Percentiles rank a stretch among this genome's conserved stretches.
Evolutionary conservation across 2,113 vertebrate genomes (phyloP).

Genomic region (Gallinago jamesoni): DNA sequence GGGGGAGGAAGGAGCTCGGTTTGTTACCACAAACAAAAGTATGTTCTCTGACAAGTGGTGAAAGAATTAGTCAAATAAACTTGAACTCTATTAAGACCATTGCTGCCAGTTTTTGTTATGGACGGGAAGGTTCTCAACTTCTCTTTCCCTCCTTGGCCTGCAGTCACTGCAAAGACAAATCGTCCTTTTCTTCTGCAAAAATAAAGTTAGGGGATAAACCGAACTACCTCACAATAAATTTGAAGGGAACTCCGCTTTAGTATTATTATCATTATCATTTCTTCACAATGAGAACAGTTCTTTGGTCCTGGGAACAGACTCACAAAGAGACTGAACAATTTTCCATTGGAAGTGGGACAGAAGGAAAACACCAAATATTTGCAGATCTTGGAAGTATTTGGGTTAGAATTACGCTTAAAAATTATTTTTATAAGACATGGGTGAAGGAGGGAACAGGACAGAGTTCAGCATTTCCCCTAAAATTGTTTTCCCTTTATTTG

Average conservation of each 20-base stretch:
- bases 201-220: conserved; percentile 61
- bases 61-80: conserved; percentile 85
- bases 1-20: conserved; percentile 71
- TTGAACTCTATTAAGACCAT: conserved; percentile 64
- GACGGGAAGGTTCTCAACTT: conserved; percentile 46
- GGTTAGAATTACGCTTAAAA: not conserved
- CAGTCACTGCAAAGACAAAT: conserved; percentile 64
- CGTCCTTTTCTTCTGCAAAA: conserved; percentile 50
- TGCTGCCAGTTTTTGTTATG: conserved; percentile 51
- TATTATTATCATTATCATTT: conserved; percentile 28
- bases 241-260: not conserved
- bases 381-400: not conserved
- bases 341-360: not conserved
- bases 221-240: conserved; percentile 23
- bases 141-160: not conserved
- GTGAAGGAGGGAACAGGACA: not conserved
- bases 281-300: conserved; percentile 42
- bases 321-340: not conserved
- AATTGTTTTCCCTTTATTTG: not conserved
- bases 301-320: conserved; percentile 41
- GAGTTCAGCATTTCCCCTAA: not conserved
- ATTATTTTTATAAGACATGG: not conserved
- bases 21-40: conserved; percentile 72
- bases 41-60: conserved; percentile 79
- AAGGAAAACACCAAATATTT: not conserved